Base-by-base conservation (phyloP, 2,113 vertebrate species). In the Nothoprocta pentlandii region DNA sequence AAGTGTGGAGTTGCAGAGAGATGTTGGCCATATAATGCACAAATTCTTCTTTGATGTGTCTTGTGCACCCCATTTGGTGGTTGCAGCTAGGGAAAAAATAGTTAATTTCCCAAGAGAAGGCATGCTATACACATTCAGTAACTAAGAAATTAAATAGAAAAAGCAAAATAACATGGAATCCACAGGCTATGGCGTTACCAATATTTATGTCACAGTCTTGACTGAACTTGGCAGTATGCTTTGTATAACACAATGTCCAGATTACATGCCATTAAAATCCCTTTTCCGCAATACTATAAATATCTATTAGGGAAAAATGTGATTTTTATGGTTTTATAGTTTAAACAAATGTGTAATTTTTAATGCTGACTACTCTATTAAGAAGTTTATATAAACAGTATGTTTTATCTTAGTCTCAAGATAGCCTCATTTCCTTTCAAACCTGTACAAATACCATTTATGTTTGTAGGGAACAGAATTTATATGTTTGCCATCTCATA, bases 31-130 rank as follows among this genome's bases (percentile, higher is more conserved):
- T 36, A 87, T 84, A 26, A 32, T 61, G 41, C 64, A 56, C 87
- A 89, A 92, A 93, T 95, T 96, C 85, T 85, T 87, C 62, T 88
- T 64, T 59, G 70, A 61, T 83, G n/a, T 69, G 59, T 83, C 83
- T 85, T 56, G 15, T 56, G 81, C 32, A 56, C 85, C 80, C 28
- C 17, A 51, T 86, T 87, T 92, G 59, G 83, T 80, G 80, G 80
- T 68, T 94, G 77, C 61, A 89, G 66, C 86, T 79, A 78, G 73
- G 53, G 87, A 82, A 89, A 89, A 94, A 94, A 49, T 11, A 86
- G 53, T 69, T 92, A 78, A 74, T 94, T 92, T 95, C 92, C 83
- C 71, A 90, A 82, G 87, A 90, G 92, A 73, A 82, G 41, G 36
- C 36, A 83, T 67, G 44, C 54, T 87, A 11, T 80, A 79, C 51